Evolutionary conservation across 2,888 invertebrate genomes (phyloP), one percentile per base, ranked within the genome.

Genomic region (Bimastos eiseni): DNA sequence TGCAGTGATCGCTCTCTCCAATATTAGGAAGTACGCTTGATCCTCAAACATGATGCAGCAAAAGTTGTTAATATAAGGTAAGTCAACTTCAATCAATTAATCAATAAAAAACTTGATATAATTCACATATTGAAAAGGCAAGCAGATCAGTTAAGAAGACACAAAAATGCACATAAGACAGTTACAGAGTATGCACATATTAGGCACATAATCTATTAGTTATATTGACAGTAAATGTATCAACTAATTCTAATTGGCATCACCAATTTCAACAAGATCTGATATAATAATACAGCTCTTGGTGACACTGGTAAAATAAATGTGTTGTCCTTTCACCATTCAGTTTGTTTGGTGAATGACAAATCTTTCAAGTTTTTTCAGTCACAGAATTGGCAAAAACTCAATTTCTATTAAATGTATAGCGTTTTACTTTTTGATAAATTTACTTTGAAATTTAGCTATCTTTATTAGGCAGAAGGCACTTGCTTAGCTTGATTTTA

Each of bases 1-100:
- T n/a, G 70, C n/a, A 70, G 70, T 70, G 70, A 70, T n/a, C 13
- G 30, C n/a, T 70, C 17, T n/a, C 30, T 70, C 17, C 11, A n/a
- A n/a, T n/a, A 70, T n/a, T n/a, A 70, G 30, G 70, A 70, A 70
- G n/a, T 13, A 49, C 13, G n/a, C 13, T 70, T n/a, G 8, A 70
- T 70, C n/a, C 70, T n/a, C n/a, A 70, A n/a, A n/a, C n/a, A n/a
- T 70, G 70, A 70, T 70, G n/a, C 30, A 70, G 70, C 70, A 70
- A 70, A 70, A 70, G 4, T n/a, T 70, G 30, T n/a, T n/a, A 3
- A n/a, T 1, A 70, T 70, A 70, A 70, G 70, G 70, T 70, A 70
- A 70, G 70, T 70, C 70, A 70, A n/a, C 13, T 70, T 70, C n/a
- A n/a, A n/a, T n/a, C n/a, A n/a, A n/a, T n/a, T n/a, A n/a, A n/a